Base-by-base conservation (phyloP, 2,797 vertebrate genomes). In the Hozukius guyotensis region DNA sequence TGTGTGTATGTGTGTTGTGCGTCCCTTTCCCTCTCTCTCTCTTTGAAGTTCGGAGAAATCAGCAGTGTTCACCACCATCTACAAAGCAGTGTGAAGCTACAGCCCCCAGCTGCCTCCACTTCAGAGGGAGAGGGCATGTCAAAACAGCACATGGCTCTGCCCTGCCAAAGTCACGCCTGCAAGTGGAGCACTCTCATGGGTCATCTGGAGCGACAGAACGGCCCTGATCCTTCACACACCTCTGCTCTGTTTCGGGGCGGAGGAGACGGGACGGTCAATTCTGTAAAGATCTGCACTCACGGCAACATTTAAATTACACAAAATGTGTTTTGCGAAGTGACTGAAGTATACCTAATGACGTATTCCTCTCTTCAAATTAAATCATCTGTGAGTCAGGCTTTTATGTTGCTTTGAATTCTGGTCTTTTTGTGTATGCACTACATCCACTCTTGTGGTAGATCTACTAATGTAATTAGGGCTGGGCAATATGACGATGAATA, bases 31-130 rank as follows among this genome's bases (percentile, higher is more conserved):
- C 34, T 64, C 75, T 76, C 42, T 76, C 7, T 46, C 70, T 64
- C 73, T 83, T 69, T 78, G 75, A 78, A 66, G 84, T 70, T 63
- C 46, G 59, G 38, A 68, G 49, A 59, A 63, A 60, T 64, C 69
- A 64, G 24, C 62, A 72, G 57, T 16, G 18, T 70, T 83, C 63
- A 56, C 61, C 70, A 49, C 59, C 38, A 75, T 77, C 81, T 78
- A 75, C 79, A 79, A 78, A 84, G 75, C 32, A 22, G 86, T 70
- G 88, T 80, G 86, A 91, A 78, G 81, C 78, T 91, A 92, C 86
- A 83, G 79, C 82, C 67, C n/a, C 72, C 91, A 93, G 92, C 89
- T 93, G 88, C 85, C 84, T 87, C 76, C 75, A 78, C 87, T 88
- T 92, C 76, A 79, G 77, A 85, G 75, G 42, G 29, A 80, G 70